Conservation (phyloP, 2,113 vertebrate genomes). For the Burhinus bistriatus region DNA sequence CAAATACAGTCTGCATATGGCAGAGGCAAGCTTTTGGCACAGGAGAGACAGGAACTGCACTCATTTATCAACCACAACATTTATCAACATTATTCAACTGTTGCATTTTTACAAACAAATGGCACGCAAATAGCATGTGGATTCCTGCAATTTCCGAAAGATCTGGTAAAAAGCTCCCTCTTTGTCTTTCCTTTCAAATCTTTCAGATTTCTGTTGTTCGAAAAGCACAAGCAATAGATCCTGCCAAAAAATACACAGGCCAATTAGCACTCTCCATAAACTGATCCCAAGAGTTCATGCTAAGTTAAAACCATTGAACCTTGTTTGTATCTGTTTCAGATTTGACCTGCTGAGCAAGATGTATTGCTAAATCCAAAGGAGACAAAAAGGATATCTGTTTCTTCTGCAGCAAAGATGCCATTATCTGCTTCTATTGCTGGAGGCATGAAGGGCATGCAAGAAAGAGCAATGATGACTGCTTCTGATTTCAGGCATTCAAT, state of each 20-base stretch:
- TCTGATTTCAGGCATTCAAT: background rate
- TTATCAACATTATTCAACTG: conserved; percentile 1
- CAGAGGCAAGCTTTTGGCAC: background rate
- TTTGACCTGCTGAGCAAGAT: background rate
- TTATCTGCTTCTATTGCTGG: background rate
- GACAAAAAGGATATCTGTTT: background rate
- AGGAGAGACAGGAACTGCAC: background rate
- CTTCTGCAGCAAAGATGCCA: background rate
- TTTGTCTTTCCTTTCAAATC: background rate
- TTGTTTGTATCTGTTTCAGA: background rate
- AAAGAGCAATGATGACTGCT: background rate
- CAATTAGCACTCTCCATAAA: background rate
- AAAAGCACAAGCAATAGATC: background rate
- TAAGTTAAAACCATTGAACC: background rate
- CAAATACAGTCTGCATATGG: background rate
- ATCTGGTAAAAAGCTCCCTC: background rate
- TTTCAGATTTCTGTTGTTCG: background rate
- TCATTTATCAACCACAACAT: background rate
- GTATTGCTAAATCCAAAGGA: background rate
- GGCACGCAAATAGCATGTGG: background rate
- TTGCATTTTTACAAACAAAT: conserved; percentile 2
- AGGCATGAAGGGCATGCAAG: background rate
- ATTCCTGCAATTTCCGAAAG: background rate
- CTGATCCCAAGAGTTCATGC: background rate
- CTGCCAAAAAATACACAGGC: background rate